Conservation (phyloP, 2,888 invertebrate species). For the Sericinus montela region DNA sequence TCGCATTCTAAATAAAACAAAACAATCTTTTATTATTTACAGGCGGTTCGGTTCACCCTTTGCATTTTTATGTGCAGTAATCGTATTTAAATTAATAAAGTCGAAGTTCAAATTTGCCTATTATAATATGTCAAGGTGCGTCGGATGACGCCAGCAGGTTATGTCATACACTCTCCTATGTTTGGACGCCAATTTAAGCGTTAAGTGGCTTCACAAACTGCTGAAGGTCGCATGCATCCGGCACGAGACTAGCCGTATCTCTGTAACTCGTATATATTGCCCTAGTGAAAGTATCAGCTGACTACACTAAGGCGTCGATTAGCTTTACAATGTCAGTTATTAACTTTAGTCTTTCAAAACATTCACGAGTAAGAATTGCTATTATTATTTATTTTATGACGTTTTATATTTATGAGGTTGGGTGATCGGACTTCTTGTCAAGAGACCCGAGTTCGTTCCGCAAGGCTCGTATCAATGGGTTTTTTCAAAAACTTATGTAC, state of each 20-base stretch:
- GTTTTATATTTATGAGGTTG: too few species aligned
- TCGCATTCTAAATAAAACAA: not conserved
- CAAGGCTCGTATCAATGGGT: too few species aligned
- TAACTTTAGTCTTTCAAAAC: too few species aligned
- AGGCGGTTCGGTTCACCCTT: not conserved
- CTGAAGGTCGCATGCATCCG: constrained; percentile 67
- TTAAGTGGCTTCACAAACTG: constrained; percentile 56
- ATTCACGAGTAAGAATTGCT: too few species aligned
- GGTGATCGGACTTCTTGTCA: too few species aligned
- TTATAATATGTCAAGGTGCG: constrained; percentile 58
- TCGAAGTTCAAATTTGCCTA: constrained; percentile 14
- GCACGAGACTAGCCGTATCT: constrained; percentile 25
- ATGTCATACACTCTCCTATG: constrained; percentile 59
- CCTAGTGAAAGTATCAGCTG: constrained; percentile 44
- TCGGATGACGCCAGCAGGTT: constrained; percentile 62
- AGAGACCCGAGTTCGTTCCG: too few species aligned
- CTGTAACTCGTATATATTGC: constrained; percentile 6
- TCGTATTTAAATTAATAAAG: constrained; percentile 10
- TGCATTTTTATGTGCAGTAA: constrained; percentile 6
- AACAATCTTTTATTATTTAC: too few species aligned
- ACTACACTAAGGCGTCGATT: constrained; percentile 4
- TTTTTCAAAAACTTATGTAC: too few species aligned
- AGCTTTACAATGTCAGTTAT: too few species aligned
- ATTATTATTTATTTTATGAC: too few species aligned
- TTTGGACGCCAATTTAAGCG: constrained; percentile 52